A percentile compares a stretch with the other conserved stretches of the same genome.
Evolutionary conservation across 2,113 vertebrate genomes (phyloP).

Genomic region (Herpetotheres cachinnans): DNA sequence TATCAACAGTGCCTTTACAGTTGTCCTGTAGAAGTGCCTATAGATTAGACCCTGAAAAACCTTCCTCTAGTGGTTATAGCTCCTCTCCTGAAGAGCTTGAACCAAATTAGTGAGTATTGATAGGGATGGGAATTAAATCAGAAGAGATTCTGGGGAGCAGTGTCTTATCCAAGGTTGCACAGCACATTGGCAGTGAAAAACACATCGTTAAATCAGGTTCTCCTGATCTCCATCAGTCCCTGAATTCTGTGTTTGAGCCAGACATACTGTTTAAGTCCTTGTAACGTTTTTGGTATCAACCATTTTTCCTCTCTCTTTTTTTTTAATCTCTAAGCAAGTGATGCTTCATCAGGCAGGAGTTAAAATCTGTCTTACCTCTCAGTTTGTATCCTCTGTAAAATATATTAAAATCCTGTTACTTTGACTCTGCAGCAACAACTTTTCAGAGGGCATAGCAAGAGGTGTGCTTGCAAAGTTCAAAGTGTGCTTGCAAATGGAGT

Average conservation of each 20-base stretch:
- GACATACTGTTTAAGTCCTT: not conserved
- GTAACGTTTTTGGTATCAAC: not conserved
- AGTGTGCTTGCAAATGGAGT: not conserved
- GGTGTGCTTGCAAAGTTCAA: not conserved
- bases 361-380: not conserved
- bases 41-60: not conserved
- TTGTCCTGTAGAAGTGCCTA: not conserved
- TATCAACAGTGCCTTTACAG: not conserved
- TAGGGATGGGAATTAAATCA: not conserved
- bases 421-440: not conserved
- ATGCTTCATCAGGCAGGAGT: not conserved
- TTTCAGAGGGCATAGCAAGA: not conserved
- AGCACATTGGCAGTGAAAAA: not conserved
- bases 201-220: not conserved
- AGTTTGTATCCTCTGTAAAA: not conserved
- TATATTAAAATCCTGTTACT: not conserved
- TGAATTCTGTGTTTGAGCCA: not conserved
- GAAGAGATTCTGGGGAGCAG: not conserved
- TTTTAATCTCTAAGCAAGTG: not conserved
- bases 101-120: not conserved
- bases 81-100: not conserved
- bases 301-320: not conserved
- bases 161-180: not conserved
- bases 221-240: not conserved
- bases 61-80: not conserved